Conservation (phyloP, 2,888 invertebrate species). For the Augochlorella aurata region DNA sequence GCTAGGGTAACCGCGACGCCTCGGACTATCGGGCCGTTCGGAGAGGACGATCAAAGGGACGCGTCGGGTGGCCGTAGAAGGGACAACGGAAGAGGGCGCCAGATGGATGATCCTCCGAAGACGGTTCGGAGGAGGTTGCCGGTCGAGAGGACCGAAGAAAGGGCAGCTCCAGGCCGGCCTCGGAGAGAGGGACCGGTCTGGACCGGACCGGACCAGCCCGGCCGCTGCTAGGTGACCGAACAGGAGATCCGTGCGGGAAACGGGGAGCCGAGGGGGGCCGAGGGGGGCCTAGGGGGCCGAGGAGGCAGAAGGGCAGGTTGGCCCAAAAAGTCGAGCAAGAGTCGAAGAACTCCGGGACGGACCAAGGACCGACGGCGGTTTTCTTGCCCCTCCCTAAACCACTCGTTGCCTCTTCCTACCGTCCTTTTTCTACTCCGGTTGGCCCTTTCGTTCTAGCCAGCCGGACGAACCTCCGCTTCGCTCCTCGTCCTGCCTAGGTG, state of each 20-base stretch:
- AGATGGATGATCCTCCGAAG: slow-evolving; percentile 67
- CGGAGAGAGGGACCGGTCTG: slow-evolving; percentile 45
- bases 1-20: background rate
- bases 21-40: background rate
- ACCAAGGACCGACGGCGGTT: slow-evolving; percentile 67
- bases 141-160: slow-evolving; percentile 53
- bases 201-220: slow-evolving; percentile 48
- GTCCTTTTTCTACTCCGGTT: slow-evolving; percentile 51
- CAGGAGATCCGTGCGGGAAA: slow-evolving; percentile 9
- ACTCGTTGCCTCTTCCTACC: slow-evolving; percentile 55
- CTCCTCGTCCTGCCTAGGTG: slow-evolving; percentile 10
- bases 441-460: slow-evolving; percentile 55
- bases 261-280: slow-evolving; percentile 20
- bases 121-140: slow-evolving; percentile 46
- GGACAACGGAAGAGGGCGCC: slow-evolving; percentile 62
- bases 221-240: slow-evolving; percentile 21
- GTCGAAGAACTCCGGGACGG: slow-evolving; percentile 63
- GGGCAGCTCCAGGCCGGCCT: slow-evolving; percentile 27
- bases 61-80: background rate
- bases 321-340: slow-evolving; percentile 69
- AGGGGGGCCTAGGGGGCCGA: slow-evolving; percentile 54
- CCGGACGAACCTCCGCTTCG: background rate
- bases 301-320: slow-evolving; percentile 57
- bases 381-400: slow-evolving; percentile 69
- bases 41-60: background rate